Percentiles rank a stretch among this genome's conserved stretches.
phyloP scores from a whole-genome alignment of 2,888 invertebrate species.

The Cryptosula pallasiana region DNA sequence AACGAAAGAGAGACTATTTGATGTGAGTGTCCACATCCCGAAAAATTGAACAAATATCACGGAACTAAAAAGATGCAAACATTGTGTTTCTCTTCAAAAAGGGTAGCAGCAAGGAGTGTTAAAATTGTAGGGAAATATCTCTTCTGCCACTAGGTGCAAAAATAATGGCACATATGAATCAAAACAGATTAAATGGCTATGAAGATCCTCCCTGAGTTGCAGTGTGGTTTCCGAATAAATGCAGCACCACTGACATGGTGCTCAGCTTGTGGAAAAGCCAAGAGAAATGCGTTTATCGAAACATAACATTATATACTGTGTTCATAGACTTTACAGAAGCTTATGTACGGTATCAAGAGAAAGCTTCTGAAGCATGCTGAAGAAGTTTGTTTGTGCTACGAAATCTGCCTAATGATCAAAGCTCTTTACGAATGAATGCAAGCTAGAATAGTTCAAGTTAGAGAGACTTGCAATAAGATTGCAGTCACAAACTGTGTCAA shows the following conservation, averaged over 20 bases:
- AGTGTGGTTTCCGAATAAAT: not conserved
- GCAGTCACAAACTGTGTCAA: constrained; percentile 28
- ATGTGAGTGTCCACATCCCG: no score
- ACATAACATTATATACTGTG: not conserved
- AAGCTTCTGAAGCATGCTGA: constrained; percentile 27
- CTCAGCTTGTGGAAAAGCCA: constrained; percentile 4
- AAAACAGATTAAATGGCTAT: not conserved
- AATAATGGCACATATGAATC: not conserved
- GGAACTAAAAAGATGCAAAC: no score
- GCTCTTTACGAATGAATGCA: not conserved
- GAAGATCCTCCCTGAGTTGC: not conserved
- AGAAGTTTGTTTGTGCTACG: constrained; percentile 26
- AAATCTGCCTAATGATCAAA: constrained; percentile 25
- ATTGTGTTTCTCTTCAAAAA: no score
- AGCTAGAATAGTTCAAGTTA: constrained; percentile 10
- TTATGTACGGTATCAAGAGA: constrained; percentile 16
- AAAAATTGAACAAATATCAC: no score
- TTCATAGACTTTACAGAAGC: constrained; percentile 21
- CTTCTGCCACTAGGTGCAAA: not conserved
- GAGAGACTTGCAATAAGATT: constrained; percentile 21
- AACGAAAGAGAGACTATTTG: no score
- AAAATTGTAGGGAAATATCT: not conserved
- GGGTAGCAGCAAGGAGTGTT: not conserved
- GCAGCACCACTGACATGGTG: not conserved
- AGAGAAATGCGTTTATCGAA: not conserved